These are phyloP conservation scores for Montipora foliosa DNA, from an alignment of 64 coral and sea anemone species.

Conservation along the genomic window DNA sequence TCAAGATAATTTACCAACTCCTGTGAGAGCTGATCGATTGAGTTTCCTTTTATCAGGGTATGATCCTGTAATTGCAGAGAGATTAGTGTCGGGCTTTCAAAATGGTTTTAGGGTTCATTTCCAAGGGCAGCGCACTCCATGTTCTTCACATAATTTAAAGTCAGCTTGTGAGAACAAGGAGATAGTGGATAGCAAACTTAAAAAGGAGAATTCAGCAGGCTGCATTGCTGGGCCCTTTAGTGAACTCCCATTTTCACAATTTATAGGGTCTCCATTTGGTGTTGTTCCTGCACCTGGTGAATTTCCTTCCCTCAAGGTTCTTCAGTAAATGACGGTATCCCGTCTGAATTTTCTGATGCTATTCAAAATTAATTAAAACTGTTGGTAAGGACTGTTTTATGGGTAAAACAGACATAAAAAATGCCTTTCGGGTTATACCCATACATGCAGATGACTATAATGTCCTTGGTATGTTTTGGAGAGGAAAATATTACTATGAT, in stretches of 20 bases:
- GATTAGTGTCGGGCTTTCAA: conserved; percentile 3
- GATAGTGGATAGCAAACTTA: not conserved
- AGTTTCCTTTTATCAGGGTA: conserved; percentile 2
- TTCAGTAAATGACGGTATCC: conserved; percentile 49
- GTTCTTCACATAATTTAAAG: conserved; percentile 13
- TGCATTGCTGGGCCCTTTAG: not conserved
- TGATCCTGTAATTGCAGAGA: not conserved
- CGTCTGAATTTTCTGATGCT: not conserved
- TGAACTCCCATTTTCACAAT: not conserved
- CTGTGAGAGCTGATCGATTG: conserved; percentile 3
- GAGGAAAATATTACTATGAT: conserved; percentile 35
- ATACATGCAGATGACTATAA: not conserved
- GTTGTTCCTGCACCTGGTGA: conserved; percentile 5
- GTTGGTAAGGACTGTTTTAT: not conserved
- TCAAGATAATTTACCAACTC: not conserved
- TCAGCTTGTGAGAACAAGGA: not conserved
- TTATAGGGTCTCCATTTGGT: conserved; percentile 12
- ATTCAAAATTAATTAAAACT: not conserved
- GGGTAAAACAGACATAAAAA: conserved; percentile 21
- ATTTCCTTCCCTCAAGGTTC: conserved; percentile 28
- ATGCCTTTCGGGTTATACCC: not conserved
- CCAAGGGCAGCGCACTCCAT: not conserved
- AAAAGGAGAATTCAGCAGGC: conserved; percentile 4
- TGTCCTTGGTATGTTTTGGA: not conserved
- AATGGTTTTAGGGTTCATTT: conserved; percentile 17